Conservation (phyloP, 1,140 invertebrate genomes). For the Drosophila ficusphila region DNA sequence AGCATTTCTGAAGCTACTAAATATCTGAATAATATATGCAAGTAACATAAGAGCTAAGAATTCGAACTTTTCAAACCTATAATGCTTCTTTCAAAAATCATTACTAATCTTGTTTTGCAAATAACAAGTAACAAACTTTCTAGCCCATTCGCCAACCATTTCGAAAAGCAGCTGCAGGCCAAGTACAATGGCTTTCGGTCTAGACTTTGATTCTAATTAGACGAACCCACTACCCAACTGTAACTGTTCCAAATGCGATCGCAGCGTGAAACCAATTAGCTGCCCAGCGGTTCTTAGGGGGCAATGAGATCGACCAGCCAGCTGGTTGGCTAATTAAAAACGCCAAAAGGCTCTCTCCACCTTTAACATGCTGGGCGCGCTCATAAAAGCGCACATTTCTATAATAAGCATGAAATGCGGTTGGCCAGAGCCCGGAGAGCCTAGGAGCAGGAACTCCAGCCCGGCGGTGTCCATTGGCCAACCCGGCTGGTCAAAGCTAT, state of each 20-base stretch:
- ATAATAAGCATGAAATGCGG: conserved; percentile 77
- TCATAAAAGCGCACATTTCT: conserved; percentile 78
- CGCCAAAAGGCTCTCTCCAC: conserved; percentile 55
- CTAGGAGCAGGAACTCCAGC: not conserved
- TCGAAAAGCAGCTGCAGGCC: not conserved
- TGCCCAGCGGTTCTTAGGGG: conserved; percentile 3
- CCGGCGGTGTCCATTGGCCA: not conserved
- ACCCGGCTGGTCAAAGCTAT: conserved; percentile 63
- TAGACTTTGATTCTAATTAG: conserved; percentile 40
- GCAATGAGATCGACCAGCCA: conserved; percentile 30
- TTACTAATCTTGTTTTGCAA: too few relatives aligned
- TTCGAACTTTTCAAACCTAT: not conserved
- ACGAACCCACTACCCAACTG: conserved; percentile 12
- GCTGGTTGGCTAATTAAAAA: conserved; percentile 65
- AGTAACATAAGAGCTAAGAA: not conserved
- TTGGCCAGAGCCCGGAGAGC: not conserved
- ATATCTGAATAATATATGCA: not conserved
- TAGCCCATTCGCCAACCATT: not conserved
- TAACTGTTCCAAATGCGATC: conserved; percentile 44
- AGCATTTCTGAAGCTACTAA: not conserved
- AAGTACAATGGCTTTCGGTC: not conserved
- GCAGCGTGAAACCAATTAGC: conserved; percentile 55
- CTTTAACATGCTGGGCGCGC: conserved; percentile 53
- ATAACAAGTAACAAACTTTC: too few relatives aligned
- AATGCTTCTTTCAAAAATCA: too few relatives aligned